These are phyloP conservation scores for Zalophus californianus DNA, from an alignment of 2,797 vertebrate genomes.

Conservation along the genomic window DNA sequence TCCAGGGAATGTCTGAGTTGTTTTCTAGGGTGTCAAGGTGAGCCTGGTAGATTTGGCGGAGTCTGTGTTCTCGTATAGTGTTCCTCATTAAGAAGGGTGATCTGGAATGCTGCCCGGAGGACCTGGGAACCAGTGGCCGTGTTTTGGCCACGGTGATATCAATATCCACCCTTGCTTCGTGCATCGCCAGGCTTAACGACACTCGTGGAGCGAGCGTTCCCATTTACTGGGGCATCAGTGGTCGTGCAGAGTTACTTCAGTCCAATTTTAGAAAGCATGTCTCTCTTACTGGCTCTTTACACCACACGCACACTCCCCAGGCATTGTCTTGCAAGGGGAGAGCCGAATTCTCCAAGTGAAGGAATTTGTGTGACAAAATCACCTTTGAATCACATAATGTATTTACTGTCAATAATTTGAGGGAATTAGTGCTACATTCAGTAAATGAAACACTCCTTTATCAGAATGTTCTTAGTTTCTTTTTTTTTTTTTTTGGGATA, in stretches of 20 bases:
- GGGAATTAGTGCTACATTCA: neutral
- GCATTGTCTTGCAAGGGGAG: neutral
- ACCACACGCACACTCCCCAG: fast-evolving
- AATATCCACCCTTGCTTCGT: neutral
- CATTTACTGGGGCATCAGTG: neutral
- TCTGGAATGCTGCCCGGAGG: neutral
- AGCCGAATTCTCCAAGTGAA: neutral
- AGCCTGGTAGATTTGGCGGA: neutral
- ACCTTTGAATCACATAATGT: neutral
- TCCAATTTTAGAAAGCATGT: neutral
- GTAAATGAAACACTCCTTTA: neutral
- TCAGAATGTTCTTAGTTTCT: neutral
- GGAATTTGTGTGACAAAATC: neutral
- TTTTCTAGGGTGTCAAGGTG: neutral
- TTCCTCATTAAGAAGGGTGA: neutral
- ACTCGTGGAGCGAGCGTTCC: fast-evolving
- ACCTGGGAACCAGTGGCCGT: neutral
- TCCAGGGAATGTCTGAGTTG: neutral
- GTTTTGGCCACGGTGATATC: neutral
- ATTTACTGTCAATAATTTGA: neutral
- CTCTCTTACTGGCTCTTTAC: neutral
- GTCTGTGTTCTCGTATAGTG: neutral
- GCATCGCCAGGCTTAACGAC: neutral
- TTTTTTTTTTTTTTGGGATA: neutral
- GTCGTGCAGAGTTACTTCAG: neutral